These are phyloP conservation scores for Willisornis vidua DNA, from an alignment of 2,113 vertebrate species.

Conservation along the genomic window DNA sequence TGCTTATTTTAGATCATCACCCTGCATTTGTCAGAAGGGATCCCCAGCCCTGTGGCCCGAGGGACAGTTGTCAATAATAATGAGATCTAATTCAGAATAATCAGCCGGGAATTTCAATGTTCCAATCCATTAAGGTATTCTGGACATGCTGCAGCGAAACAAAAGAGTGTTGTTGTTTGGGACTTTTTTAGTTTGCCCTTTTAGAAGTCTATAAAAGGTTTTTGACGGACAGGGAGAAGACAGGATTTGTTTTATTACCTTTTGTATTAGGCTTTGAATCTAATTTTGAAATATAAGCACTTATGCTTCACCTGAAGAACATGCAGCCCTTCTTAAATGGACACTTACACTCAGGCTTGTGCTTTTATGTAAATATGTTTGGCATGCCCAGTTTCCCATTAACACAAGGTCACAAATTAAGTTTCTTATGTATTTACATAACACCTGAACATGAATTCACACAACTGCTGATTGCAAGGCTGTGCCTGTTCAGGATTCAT, in stretches of 20 bases:
- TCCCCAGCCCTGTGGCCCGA: neutral
- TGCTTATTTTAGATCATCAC: neutral
- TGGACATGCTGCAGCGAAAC: neutral
- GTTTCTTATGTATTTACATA: neutral
- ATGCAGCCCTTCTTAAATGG: neutral
- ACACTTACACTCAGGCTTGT: neutral
- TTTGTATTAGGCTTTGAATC: neutral
- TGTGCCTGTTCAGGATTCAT: neutral
- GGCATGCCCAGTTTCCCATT: neutral
- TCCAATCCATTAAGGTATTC: neutral
- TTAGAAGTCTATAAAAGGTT: neutral
- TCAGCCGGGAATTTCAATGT: neutral
- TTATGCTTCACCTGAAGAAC: neutral
- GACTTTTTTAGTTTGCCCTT: neutral
- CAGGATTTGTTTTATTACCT: constrained; percentile 11
- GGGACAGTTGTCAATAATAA: neutral
- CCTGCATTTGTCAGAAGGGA: rapidly evolving
- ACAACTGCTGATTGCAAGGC: neutral
- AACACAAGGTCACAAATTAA: constrained; percentile 22
- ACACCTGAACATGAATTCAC: neutral
- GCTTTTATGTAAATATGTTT: neutral
- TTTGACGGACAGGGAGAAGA: neutral
- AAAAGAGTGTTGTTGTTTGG: neutral
- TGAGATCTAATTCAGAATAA: neutral
- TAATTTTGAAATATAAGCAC: neutral